Percentiles rank a stretch among this genome's conserved stretches.
These are phyloP conservation scores for Pegoplata infirma DNA, from an alignment of 2,888 invertebrate species.

Conservation along the genomic window DNA sequence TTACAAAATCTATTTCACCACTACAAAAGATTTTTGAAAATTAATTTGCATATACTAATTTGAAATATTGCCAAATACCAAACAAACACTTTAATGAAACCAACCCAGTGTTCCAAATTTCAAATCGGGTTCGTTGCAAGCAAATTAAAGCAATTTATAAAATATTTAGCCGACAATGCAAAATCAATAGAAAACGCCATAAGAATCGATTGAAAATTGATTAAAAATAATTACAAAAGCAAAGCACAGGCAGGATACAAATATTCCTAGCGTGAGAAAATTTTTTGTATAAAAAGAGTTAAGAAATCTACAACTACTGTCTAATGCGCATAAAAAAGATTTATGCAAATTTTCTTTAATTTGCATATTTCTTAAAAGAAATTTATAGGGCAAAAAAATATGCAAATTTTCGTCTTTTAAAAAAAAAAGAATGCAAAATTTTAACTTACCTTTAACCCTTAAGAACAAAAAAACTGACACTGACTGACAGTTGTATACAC, in stretches of 20 bases:
- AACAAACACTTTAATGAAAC: slow-evolving; percentile 45
- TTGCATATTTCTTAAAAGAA: slow-evolving; percentile 54
- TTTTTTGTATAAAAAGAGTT: slow-evolving; percentile 32
- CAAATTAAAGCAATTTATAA: slow-evolving; percentile 29
- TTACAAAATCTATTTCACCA: slow-evolving; percentile 24
- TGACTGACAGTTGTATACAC: not conserved
- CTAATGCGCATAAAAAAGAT: not conserved
- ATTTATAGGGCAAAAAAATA: slow-evolving; percentile 31
- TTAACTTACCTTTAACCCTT: slow-evolving; percentile 33
- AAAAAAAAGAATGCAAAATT: slow-evolving; percentile 32
- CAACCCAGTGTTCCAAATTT: slow-evolving; percentile 18
- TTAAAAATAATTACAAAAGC: slow-evolving; percentile 41
- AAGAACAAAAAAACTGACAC: slow-evolving; percentile 6
- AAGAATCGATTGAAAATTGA: slow-evolving; percentile 58
- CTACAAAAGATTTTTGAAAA: not conserved
- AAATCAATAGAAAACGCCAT: slow-evolving; percentile 46
- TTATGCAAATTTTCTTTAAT: slow-evolving; percentile 44
- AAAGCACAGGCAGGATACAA: slow-evolving; percentile 5
- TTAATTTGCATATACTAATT: slow-evolving; percentile 39
- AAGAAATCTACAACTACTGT: not conserved
- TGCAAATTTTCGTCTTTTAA: slow-evolving; percentile 47
- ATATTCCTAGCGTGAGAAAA: slow-evolving; percentile 32
- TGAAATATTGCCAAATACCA: slow-evolving; percentile 12
- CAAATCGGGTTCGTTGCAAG: not conserved
- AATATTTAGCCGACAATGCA: not conserved